Percentiles rank a stretch among this genome's conserved stretches.
Conservation (phyloP, 2,888 invertebrate genomes). For the Lasioglossum oenotherae region DNA sequence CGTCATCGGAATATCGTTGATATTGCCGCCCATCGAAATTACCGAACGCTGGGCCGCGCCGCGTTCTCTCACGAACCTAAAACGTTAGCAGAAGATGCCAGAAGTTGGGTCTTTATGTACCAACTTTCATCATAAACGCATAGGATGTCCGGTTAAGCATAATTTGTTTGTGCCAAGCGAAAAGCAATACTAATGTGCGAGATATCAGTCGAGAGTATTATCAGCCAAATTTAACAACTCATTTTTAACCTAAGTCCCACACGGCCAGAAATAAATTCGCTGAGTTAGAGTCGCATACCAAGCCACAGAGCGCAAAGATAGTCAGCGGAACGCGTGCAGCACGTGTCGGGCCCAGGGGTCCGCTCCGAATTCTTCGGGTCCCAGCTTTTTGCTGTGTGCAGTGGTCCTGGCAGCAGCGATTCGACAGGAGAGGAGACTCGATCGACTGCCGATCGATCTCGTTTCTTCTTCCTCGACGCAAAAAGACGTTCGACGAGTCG, state of each 20-base stretch:
- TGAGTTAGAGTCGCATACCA: neutral
- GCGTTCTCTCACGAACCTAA: neutral
- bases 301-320: neutral
- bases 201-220: neutral
- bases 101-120: neutral
- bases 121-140: neutral
- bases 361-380: slow-evolving; percentile 28
- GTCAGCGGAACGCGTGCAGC: slow-evolving; percentile 36
- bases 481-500: slow-evolving; percentile 29
- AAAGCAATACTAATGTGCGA: neutral
- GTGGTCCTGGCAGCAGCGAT: neutral
- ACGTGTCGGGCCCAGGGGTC: slow-evolving; percentile 25
- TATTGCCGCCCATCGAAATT: slow-evolving; percentile 80
- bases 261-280: neutral
- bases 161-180: neutral
- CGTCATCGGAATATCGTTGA: slow-evolving; percentile 80
- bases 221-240: neutral
- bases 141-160: neutral
- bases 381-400: slow-evolving; percentile 16
- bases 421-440: neutral
- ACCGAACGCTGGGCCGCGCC: slow-evolving; percentile 72
- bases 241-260: neutral
- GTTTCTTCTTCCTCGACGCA: neutral
- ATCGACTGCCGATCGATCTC: slow-evolving; percentile 18
- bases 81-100: neutral